Evolutionary conservation across 1,140 invertebrate genomes (phyloP).

Genomic region (Drosophila tani): DNA sequence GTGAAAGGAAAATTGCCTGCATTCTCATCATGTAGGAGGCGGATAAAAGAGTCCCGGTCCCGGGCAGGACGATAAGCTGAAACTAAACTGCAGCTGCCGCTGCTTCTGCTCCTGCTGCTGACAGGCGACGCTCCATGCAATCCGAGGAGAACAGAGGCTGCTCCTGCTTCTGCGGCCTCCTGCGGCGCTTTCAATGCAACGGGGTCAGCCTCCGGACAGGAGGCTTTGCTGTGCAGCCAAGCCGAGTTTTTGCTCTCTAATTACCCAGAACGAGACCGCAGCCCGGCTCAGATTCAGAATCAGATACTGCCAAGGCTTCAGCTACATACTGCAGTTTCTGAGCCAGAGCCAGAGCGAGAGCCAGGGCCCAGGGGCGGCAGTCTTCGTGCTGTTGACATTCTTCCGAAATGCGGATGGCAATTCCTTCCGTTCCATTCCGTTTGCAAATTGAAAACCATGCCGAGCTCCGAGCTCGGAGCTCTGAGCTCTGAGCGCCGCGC

Average conservation of each 20-base stretch:
- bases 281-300: constrained; percentile 25
- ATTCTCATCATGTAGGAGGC: constrained; percentile 27
- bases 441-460: constrained; percentile 66
- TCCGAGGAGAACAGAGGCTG: constrained; percentile 38
- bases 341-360: neutral
- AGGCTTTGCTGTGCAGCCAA: constrained; percentile 10
- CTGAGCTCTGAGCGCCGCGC: constrained; percentile 7
- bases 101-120: constrained; percentile 38
- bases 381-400: constrained; percentile 62
- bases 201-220: constrained; percentile 50
- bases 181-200: constrained; percentile 56
- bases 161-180: constrained; percentile 35
- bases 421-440: constrained; percentile 49
- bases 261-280: constrained; percentile 54
- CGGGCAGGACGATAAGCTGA: constrained; percentile 52
- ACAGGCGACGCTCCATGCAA: constrained; percentile 49
- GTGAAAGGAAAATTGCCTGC: constrained; percentile 59
- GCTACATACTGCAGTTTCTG: constrained; percentile 9
- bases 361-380: neutral
- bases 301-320: constrained; percentile 22
- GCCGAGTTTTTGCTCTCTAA: constrained; percentile 47
- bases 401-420: constrained; percentile 31
- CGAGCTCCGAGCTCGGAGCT: neutral
- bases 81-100: constrained; percentile 37
- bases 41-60: constrained; percentile 28